Percentiles rank a stretch among this genome's conserved stretches.
Conservation (phyloP, 1,140 invertebrate genomes). For the Periplaneta americana region DNA sequence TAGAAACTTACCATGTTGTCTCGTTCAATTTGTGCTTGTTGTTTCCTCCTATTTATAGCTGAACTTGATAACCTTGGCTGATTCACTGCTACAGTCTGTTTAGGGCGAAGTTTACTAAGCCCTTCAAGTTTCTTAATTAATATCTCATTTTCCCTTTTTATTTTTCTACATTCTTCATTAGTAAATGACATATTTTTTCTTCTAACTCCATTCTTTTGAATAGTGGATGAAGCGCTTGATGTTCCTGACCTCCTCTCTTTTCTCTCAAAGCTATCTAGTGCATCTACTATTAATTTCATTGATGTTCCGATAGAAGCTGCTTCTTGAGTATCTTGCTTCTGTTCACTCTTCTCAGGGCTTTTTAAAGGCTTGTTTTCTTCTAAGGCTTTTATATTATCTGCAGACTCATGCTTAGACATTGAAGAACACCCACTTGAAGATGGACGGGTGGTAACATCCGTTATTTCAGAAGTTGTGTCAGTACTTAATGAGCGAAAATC, state of each 20-base stretch:
- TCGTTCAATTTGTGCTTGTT: constrained; percentile 33
- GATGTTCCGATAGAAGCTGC: not conserved
- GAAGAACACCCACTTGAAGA: not conserved
- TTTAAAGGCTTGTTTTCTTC: not conserved
- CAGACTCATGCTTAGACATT: not conserved
- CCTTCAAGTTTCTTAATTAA: constrained; percentile 40
- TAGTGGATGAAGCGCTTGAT: not conserved
- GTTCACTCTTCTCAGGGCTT: not conserved
- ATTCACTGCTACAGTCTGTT: constrained; percentile 7
- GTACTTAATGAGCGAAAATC: not conserved
- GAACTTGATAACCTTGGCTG: constrained; percentile 28
- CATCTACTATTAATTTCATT: not conserved
- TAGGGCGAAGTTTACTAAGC: constrained; percentile 28
- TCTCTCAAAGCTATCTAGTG: not conserved
- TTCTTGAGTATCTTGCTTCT: not conserved
- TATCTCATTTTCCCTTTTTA: constrained; percentile 41
- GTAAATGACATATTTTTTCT: constrained; percentile 41
- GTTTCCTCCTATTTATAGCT: constrained; percentile 34
- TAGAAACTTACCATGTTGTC: constrained; percentile 35
- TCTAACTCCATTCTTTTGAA: not conserved
- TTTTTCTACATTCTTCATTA: constrained; percentile 38
- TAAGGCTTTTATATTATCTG: not conserved
- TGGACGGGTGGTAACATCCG: not conserved
- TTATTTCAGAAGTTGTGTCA: constrained; percentile 2
- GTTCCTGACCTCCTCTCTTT: not conserved